Base-by-base conservation (phyloP, 2,888 invertebrate species). In the Drosophila neotestacea region DNA sequence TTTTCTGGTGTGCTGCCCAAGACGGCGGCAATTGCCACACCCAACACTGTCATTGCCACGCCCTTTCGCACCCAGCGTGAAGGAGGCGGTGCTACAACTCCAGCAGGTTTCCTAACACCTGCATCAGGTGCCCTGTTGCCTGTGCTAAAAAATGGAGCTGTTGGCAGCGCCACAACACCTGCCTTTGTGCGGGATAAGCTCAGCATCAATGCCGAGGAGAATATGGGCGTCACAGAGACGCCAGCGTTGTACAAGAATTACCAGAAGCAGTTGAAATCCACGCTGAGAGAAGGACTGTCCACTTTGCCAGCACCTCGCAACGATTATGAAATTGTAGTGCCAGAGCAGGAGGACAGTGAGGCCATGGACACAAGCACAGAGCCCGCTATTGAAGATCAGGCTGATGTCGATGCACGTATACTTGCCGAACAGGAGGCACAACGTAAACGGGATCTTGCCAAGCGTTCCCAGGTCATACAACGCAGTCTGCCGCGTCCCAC, bases 321-420 rank as follows among this genome's bases (percentile, higher is more conserved):
- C 91, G 99, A 99, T 93, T 99, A 98, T 92, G 99, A 99, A 93
- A 98, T 99, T 88, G 98, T 99, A 44, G 97, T 99, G 11, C 98
- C 99, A 0, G 98, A 98, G 72, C 95, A 95, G 59, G 96, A 96
- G 59, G 94, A 94, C 52, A 75, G 55, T 27, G 93, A 93, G 27
- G 93, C 93, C 2, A 92, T 91, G 27, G 91, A 90, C n/a, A 88
- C 89, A 0, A 78, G 83, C 16, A 79, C 92, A 47, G 93, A 94
- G 63, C 93, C 93, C 69, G 85, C 92, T 0, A 91, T 96, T 0
- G 97, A 97, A 89, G 98, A 98, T 93, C 97, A 98, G 92, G 96
- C 97, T 0, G 97, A 97, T 89, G 93, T 96, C 1, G 97, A 97
- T 91, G 95, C 95, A 0, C 93, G 95, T 62, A 91, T 93, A 50